Evolutionary conservation across 1,140 invertebrate species (phyloP).

Genomic region (Bombus waltoni): DNA sequence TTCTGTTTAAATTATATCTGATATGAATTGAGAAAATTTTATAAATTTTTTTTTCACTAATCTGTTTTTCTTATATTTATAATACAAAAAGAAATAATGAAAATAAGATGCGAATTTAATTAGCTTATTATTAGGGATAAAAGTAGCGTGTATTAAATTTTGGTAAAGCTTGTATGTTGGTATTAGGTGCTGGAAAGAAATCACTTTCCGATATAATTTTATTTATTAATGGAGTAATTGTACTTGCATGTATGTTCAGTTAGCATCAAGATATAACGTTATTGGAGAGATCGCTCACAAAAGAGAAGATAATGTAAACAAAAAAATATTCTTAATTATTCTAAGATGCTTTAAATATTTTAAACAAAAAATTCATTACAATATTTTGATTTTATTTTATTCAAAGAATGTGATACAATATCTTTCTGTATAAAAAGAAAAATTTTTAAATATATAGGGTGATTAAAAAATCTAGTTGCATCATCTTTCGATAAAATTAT

Average conservation of each 20-base stretch:
- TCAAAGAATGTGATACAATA: too few relatives aligned
- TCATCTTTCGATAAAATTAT: too few relatives aligned
- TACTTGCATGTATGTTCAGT: neutral
- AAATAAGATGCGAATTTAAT: neutral
- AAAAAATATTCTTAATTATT: neutral
- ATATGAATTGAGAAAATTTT: too few relatives aligned
- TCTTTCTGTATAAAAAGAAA: too few relatives aligned
- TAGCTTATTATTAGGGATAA: neutral
- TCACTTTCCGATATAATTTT: neutral
- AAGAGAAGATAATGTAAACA: neutral
- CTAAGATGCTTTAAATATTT: neutral
- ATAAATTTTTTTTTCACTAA: too few relatives aligned
- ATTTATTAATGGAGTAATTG: constrained; percentile 4
- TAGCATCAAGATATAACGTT: too few relatives aligned
- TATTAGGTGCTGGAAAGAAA: neutral
- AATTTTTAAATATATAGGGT: neutral
- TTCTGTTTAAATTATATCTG: too few relatives aligned
- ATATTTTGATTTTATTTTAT: too few relatives aligned
- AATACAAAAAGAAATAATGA: too few relatives aligned
- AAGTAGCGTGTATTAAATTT: neutral
- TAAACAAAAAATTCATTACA: neutral
- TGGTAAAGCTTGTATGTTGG: neutral
- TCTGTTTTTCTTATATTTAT: too few relatives aligned
- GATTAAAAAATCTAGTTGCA: neutral
- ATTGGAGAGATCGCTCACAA: too few relatives aligned